These are phyloP conservation scores for Heliconius aoede DNA, from an alignment of 2,888 invertebrate species.

Conservation along the genomic window DNA sequence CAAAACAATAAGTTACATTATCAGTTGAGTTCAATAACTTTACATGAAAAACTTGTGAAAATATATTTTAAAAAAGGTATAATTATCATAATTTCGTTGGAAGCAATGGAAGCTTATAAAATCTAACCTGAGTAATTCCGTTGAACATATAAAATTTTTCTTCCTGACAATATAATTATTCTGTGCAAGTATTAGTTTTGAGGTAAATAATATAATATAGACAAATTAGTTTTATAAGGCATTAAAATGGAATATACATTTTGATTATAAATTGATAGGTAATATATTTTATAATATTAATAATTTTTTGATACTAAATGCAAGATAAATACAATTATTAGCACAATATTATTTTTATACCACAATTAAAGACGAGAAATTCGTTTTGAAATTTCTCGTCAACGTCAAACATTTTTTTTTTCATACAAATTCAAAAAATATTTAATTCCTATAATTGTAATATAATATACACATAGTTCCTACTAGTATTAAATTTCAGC, in stretches of 20 bases:
- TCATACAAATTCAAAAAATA: background rate
- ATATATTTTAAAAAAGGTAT: background rate
- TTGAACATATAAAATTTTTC: background rate
- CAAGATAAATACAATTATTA: slow-evolving; percentile 15
- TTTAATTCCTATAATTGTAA: background rate
- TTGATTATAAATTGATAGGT: slow-evolving; percentile 31
- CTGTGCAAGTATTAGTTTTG: slow-evolving; percentile 25
- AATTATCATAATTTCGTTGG: background rate
- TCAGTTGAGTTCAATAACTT: background rate
- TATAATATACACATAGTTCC: background rate
- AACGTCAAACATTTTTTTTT: too few relatives aligned
- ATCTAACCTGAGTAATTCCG: background rate
- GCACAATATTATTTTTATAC: background rate
- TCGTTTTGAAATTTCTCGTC: background rate
- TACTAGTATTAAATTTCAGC: background rate
- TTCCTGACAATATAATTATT: slow-evolving; percentile 8
- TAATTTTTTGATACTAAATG: background rate
- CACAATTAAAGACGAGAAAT: background rate
- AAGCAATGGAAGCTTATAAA: background rate
- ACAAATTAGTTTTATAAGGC: slow-evolving; percentile 35
- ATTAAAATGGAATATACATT: slow-evolving; percentile 36
- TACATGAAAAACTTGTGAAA: background rate
- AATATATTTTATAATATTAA: slow-evolving; percentile 15
- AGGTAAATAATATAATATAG: slow-evolving; percentile 17
- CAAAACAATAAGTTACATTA: background rate